phyloP scores from a whole-genome alignment of 2,888 invertebrate species.

The Athalia circularis region DNA sequence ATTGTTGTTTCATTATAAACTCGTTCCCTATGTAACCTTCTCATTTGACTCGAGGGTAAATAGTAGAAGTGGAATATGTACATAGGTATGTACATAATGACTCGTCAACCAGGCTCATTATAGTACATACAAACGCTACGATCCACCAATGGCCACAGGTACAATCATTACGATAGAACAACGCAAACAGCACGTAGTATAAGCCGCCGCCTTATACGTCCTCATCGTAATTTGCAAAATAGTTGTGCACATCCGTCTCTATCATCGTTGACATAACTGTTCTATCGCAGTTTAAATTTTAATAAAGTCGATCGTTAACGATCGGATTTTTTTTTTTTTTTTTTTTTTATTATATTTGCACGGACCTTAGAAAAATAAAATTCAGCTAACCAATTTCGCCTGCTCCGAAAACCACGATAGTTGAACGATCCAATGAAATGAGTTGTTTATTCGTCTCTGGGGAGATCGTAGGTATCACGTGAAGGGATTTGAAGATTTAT shows the following conservation, averaged over 20 bases:
- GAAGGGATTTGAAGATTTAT: no score
- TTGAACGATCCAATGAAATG: no score
- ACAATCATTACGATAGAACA: conserved; percentile 17
- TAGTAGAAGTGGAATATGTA: background rate
- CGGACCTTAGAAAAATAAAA: no score
- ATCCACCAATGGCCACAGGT: conserved; percentile 4
- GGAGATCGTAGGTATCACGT: no score
- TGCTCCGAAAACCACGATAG: no score
- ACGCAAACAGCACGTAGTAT: background rate
- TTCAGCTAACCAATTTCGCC: no score
- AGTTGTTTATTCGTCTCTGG: no score
- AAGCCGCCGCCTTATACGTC: background rate
- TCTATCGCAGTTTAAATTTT: background rate
- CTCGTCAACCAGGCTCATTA: conserved; percentile 38
- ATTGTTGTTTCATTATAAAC: conserved; percentile 43
- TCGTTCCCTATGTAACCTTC: conserved; percentile 25
- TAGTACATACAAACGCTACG: background rate
- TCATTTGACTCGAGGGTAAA: conserved; percentile 40
- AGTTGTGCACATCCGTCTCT: background rate
- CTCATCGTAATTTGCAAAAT: conserved; percentile 20
- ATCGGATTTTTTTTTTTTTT: background rate
- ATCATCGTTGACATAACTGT: no score
- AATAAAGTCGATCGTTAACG: background rate
- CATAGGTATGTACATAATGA: conserved; percentile 6
- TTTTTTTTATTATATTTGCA: background rate